Percentiles rank a stretch among this genome's conserved stretches.
These are phyloP conservation scores for Nerophis ophidion DNA, from an alignment of 2,113 vertebrate genomes.

Conservation along the genomic window DNA sequence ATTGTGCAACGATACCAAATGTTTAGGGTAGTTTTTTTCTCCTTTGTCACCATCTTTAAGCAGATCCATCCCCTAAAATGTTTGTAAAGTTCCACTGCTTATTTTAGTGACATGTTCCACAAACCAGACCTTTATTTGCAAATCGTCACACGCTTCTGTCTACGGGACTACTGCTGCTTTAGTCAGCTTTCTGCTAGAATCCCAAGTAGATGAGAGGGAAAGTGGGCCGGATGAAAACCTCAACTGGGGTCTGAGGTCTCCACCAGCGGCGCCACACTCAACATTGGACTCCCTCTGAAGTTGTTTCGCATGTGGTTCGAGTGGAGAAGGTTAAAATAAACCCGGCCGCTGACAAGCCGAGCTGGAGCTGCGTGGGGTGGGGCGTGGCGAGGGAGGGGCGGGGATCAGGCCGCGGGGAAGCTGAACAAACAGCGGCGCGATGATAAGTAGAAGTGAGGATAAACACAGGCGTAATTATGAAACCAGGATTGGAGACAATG, in stretches of 20 bases:
- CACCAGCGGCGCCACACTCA: constrained; percentile 1
- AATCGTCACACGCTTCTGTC: not conserved
- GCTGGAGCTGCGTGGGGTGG: not conserved
- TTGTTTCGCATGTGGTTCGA: constrained; percentile 36
- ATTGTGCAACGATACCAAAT: no score
- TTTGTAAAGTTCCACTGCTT: no score
- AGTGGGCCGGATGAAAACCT: not conserved
- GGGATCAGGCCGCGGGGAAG: constrained; percentile 40
- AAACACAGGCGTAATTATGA: constrained; percentile 16
- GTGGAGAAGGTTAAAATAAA: constrained; percentile 51
- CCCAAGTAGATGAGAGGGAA: constrained; percentile 4
- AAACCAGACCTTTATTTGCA: not conserved
- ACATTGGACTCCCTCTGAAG: constrained; percentile 13
- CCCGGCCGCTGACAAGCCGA: constrained; percentile 22
- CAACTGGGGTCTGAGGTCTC: not conserved
- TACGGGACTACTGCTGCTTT: not conserved
- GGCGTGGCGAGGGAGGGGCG: constrained; percentile 4
- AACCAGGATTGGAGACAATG: not conserved
- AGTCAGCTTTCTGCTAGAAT: not conserved
- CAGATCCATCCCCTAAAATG: no score
- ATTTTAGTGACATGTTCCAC: not conserved
- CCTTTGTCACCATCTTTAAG: no score
- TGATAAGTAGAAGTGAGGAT: constrained; percentile 5
- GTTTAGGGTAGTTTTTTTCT: no score
- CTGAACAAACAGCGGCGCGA: constrained; percentile 56